Evolutionary conservation across 2,113 vertebrate species (phyloP), one percentile per base, ranked within the genome.

Genomic region (Ochotona curzoniae): DNA sequence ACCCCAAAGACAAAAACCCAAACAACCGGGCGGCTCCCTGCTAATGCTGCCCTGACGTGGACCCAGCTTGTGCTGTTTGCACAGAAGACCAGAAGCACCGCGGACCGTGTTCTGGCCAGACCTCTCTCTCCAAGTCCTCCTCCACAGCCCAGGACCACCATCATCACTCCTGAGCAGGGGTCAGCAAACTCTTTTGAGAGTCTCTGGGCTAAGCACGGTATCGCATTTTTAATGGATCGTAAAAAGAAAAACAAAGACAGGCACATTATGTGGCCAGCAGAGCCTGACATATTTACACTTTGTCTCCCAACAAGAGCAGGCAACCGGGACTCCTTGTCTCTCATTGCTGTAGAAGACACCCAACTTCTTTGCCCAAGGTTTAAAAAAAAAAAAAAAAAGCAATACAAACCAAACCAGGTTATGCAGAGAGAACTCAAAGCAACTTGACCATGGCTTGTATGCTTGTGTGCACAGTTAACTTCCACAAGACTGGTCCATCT

Each of bases 181-280:
- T 21, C 47, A 57, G 86, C 75, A 91, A 84, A 83, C 61, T 20
- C 28, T 75, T 80, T 76, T 84, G 32, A 38, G 66, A 32, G 67
- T 47, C 60, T 57, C 54, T 47, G 57, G 82, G 54, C 67, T 70
- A 87, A 93, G 79, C 66, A 92, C 51, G 35, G 28, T 71, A 87
- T 89, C 89, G 32, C 44, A 60, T 83, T 79, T 88, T 88, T 63
- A 76, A 93, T 90, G 83, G 17, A 32, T 30, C 63, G 63, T 57
- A 89, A 95, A 93, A 76, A 85, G 26, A 93, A 85, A 93, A 38
- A 60, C 70, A 70, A 71, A 64, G 78, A 66, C 28, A 94, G 18
- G 90, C 21, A 79, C 9, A 57, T 5, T 47, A 61, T 3, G n/a
- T 51, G 25, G 32, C 26, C 23, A 20, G 47, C 25, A 64, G 79